These are phyloP conservation scores for Tiliacea aurago DNA, from an alignment of 2,888 invertebrate genomes.

Conservation along the genomic window DNA sequence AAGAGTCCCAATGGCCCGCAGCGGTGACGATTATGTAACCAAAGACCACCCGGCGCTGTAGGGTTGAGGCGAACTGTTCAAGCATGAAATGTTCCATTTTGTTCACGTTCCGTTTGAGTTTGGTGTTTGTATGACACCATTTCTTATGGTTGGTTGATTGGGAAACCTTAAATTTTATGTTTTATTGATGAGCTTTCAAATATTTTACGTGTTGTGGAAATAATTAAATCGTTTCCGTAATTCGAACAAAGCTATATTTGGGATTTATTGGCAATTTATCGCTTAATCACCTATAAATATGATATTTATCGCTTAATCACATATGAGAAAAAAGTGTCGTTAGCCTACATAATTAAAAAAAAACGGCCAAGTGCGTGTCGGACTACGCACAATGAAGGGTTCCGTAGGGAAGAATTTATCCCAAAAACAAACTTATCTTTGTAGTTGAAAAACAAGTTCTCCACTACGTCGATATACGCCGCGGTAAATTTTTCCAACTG, in stretches of 20 bases:
- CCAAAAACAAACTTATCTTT: no score
- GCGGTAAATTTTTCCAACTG: no score
- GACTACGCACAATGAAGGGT: no score
- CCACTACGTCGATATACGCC: no score
- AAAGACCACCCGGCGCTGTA: constrained; percentile 75
- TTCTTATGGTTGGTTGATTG: constrained; percentile 37
- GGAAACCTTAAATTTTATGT: background rate
- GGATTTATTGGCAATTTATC: background rate
- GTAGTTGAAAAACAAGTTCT: no score
- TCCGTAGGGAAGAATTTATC: no score
- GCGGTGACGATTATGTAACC: constrained; percentile 86
- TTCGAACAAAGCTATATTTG: background rate
- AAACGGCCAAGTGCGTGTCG: no score
- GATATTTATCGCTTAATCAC: background rate
- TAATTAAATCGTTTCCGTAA: background rate
- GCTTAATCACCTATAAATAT: background rate
- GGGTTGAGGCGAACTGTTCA: constrained; percentile 71
- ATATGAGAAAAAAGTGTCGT: background rate
- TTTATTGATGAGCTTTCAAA: constrained; percentile 18
- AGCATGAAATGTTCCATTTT: constrained; percentile 41
- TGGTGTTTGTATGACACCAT: constrained; percentile 40
- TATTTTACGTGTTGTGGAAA: background rate
- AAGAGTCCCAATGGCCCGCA: constrained; percentile 84
- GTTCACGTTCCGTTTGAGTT: constrained; percentile 42
- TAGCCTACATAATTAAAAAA: background rate